phyloP scores from a whole-genome alignment of 30 jellyfish, hydroid and myxozoan species.

The Nemopilema nomurai region DNA sequence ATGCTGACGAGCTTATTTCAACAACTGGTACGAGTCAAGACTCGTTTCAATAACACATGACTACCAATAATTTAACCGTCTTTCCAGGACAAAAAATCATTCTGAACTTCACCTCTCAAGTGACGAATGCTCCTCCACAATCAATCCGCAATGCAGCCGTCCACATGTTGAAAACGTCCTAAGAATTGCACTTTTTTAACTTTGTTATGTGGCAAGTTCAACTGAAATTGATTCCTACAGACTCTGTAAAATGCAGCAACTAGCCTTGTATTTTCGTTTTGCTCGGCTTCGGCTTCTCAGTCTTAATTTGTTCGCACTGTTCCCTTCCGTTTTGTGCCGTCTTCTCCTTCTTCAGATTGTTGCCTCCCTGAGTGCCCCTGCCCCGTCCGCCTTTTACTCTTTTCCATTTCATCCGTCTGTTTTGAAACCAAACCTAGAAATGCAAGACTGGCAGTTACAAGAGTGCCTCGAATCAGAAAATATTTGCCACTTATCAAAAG shows the following conservation, averaged over 20 bases:
- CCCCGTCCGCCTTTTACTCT: constrained; percentile 98
- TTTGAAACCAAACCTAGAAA: constrained; percentile 91
- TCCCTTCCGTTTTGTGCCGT: constrained; percentile 45
- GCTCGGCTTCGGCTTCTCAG: constrained; percentile 31
- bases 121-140: too few relatives aligned
- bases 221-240: background rate
- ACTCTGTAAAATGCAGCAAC: background rate
- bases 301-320: constrained; percentile 52
- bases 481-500: too few relatives aligned
- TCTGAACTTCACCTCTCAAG: background rate
- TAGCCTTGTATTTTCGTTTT: constrained; percentile 33
- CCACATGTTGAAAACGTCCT: background rate
- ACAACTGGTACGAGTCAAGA: background rate
- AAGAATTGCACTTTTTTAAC: background rate
- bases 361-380: constrained; percentile 67
- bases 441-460: background rate
- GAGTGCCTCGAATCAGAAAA: too few relatives aligned
- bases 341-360: constrained; percentile 49
- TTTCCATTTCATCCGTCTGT: constrained; percentile 98
- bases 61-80: background rate
- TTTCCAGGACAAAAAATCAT: background rate
- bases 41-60: background rate
- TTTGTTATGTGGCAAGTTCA: background rate
- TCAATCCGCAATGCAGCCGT: too few relatives aligned
- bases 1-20: too few relatives aligned